A percentile compares a stretch with the other conserved stretches of the same genome.
Evolutionary conservation across 2,888 invertebrate genomes (phyloP).

Genomic region (Sipunculus nudus): DNA sequence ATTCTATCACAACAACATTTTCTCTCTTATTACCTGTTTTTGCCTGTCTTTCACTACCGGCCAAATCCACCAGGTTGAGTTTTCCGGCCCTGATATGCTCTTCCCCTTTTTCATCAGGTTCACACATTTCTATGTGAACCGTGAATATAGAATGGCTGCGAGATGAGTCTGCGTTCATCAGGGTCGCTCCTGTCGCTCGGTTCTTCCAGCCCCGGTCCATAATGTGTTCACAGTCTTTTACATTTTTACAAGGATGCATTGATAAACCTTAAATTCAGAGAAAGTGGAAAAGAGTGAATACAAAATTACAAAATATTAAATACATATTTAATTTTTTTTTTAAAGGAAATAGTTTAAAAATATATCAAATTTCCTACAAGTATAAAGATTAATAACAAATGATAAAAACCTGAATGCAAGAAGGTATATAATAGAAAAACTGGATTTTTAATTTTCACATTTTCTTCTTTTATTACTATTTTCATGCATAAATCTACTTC

Average conservation of each 20-base stretch:
- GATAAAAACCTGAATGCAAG: too few species aligned
- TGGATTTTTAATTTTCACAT: too few species aligned
- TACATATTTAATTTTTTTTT: too few species aligned
- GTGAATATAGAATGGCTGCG: constrained; percentile 89
- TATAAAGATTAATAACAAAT: too few species aligned
- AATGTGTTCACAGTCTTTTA: constrained; percentile 79
- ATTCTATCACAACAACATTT: too few species aligned
- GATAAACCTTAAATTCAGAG: constrained; percentile 71
- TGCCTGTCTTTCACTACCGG: constrained; percentile 86
- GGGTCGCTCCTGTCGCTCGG: constrained; percentile 83
- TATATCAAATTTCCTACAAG: neutral
- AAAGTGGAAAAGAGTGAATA: too few species aligned
- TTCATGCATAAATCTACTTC: too few species aligned
- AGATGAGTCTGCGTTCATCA: constrained; percentile 86
- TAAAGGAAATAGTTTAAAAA: neutral
- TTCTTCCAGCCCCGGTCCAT: constrained; percentile 82
- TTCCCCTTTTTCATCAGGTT: constrained; percentile 68
- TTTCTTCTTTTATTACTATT: too few species aligned
- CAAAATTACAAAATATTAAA: neutral
- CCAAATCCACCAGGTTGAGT: constrained; percentile 87
- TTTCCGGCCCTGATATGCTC: constrained; percentile 76
- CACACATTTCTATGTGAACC: constrained; percentile 83
- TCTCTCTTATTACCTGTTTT: constrained; percentile 79
- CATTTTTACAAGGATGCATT: constrained; percentile 80
- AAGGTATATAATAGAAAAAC: too few species aligned